Percentiles rank a stretch among this genome's conserved stretches.
Evolutionary conservation across 2,113 vertebrate genomes (phyloP).

Genomic region (Sphyrna mokarran): DNA sequence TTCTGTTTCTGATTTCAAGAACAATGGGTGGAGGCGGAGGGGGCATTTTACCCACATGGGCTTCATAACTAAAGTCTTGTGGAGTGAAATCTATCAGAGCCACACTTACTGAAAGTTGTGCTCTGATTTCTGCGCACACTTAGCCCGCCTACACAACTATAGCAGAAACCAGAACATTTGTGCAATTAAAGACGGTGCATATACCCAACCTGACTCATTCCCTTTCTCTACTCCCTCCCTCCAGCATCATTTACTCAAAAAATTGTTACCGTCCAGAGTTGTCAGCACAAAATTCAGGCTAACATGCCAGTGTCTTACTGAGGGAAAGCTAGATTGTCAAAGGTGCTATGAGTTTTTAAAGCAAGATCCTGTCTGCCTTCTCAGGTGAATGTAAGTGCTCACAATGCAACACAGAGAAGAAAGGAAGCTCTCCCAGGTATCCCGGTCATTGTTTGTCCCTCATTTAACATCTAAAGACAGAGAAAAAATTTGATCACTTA

Average conservation of each 20-base stretch:
- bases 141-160: not conserved
- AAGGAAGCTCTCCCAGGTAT: not conserved
- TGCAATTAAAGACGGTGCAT: not conserved
- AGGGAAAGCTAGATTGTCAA: not conserved
- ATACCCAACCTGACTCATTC: not conserved
- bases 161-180: not conserved
- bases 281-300: not conserved
- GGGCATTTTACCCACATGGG: not conserved
- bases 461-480: not conserved
- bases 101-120: not conserved
- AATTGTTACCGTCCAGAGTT: not conserved
- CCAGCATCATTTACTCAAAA: not conserved
- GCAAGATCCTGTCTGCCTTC: not conserved
- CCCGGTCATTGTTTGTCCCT: not conserved
- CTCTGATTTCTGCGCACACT: not conserved
- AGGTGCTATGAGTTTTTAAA: not conserved
- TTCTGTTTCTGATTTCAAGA: slow-evolving; percentile 5
- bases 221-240: not conserved
- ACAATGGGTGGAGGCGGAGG: not conserved
- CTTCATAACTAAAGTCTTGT: not conserved
- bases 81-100: not conserved
- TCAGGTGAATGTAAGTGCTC: not conserved
- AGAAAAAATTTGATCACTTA: not conserved
- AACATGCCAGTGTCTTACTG: not conserved
- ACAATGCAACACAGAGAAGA: not conserved